These are phyloP conservation scores for Calliopum simillimum DNA, from an alignment of 2,888 invertebrate species.

Conservation along the genomic window DNA sequence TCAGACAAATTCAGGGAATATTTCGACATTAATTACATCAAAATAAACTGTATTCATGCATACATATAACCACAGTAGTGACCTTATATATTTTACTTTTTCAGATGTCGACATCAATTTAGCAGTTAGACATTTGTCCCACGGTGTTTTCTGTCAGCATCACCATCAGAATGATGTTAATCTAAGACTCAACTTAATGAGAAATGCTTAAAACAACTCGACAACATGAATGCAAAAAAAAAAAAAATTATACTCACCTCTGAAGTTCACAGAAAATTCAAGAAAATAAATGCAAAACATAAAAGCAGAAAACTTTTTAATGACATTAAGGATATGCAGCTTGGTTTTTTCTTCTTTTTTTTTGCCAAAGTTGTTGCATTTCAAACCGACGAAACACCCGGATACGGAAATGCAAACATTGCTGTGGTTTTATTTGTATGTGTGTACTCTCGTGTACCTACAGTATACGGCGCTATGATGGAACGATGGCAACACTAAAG, in stretches of 20 bases:
- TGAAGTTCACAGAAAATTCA: background rate
- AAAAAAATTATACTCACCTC: too few species aligned
- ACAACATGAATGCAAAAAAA: background rate
- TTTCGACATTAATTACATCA: too few species aligned
- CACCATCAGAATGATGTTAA: constrained; percentile 6
- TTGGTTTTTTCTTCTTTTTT: too few species aligned
- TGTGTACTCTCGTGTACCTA: too few species aligned
- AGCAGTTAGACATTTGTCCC: background rate
- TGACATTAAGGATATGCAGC: constrained; percentile 18
- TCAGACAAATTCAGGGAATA: too few species aligned
- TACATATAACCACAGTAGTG: too few species aligned
- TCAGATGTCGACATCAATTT: background rate
- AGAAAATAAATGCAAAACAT: background rate
- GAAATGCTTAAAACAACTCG: background rate
- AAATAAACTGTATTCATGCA: too few species aligned
- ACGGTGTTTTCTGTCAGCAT: background rate
- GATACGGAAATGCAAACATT: constrained; percentile 29
- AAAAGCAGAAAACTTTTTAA: constrained; percentile 25
- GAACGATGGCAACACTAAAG: constrained; percentile 13
- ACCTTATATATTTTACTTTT: too few species aligned
- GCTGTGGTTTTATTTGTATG: constrained; percentile 8
- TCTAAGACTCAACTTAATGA: background rate
- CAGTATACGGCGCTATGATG: too few species aligned
- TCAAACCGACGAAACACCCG: background rate
- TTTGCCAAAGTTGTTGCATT: background rate